Base-by-base conservation (phyloP, 2,113 vertebrate genomes). In the Typhlomys cinereus region DNA sequence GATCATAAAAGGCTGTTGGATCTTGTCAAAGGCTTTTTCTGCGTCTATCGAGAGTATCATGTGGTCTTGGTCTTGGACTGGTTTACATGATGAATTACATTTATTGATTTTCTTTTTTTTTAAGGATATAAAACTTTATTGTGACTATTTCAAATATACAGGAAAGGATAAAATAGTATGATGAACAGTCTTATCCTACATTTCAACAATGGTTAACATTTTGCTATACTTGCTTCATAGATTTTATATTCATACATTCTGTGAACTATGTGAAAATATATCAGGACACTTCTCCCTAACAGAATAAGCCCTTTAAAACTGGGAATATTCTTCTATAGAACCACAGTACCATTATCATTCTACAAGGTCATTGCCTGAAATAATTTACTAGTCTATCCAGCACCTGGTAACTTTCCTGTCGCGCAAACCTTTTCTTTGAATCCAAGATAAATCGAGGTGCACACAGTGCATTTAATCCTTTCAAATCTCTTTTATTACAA, bases 111-210 rank as follows among this genome's bases (percentile, higher is more conserved):
- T n/a, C n/a, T n/a, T n/a, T n/a, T n/a, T n/a, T n/a, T n/a, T n/a
- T n/a, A n/a, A n/a, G n/a, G n/a, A n/a, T n/a, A n/a, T n/a, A n/a
- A n/a, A n/a, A n/a, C 54, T 61, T 86, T 88, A 95, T 92, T 89
- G 71, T 13, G n/a, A 89, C 52, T 15, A 91, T 62, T 88, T 82
- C 69, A 93, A 92, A 50, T 41, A 92, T 31, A 82, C 44, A 82
- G 80, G 4, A 23, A 80, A 73, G 27, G n/a, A 74, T 18, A 67
- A 85, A 92, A 54, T 59, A 81, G 5, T 2, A 41, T 9, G 18
- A 46, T n/a, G 7, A 64, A 61, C 9, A 73, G 31, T 1, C n/a
- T 67, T 39, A 69, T 50, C 62, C 21, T 9, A 75, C 4, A 1
- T 50, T n/a, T 64, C 48, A 89, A 66, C n/a, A 71, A 41, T 25